A percentile compares a stretch with the other conserved stretches of the same genome.
Evolutionary conservation across 2,113 vertebrate species (phyloP).

Genomic region (Machaerirhynchus nigripectus): DNA sequence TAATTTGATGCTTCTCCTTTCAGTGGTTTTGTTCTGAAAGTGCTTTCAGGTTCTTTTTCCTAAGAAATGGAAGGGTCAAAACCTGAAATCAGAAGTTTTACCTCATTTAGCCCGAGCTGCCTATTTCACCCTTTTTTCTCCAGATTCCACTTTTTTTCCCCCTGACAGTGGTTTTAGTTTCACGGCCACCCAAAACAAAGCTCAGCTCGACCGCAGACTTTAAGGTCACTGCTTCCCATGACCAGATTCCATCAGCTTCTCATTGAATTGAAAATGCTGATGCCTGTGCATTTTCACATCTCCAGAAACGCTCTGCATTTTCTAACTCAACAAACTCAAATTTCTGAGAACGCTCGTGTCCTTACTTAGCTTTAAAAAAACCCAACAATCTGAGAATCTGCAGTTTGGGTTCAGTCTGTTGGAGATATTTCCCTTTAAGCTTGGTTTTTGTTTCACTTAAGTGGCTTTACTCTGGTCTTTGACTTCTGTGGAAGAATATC

Average conservation of each 20-base stretch:
- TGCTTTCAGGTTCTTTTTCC: not conserved
- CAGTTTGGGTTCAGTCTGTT: not conserved
- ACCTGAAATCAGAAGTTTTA: not conserved
- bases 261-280: not conserved
- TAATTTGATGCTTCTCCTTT: not conserved
- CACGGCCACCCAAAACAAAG: not conserved
- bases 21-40: not conserved
- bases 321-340: not conserved
- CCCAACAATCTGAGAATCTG: not conserved
- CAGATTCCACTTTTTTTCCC: not conserved
- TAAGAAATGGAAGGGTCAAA: not conserved
- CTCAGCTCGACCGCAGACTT: not conserved
- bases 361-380: not conserved
- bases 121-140: not conserved
- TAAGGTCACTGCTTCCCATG: not conserved
- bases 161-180: not conserved
- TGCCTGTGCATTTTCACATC: not conserved
- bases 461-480: not conserved
- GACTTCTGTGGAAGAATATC: not conserved
- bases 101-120: not conserved
- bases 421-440: not conserved
- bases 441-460: not conserved
- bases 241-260: not conserved
- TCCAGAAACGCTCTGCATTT: not conserved
- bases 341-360: not conserved